Conservation (phyloP, 2,797 vertebrate species). For the Gymnothorax javanicus region DNA sequence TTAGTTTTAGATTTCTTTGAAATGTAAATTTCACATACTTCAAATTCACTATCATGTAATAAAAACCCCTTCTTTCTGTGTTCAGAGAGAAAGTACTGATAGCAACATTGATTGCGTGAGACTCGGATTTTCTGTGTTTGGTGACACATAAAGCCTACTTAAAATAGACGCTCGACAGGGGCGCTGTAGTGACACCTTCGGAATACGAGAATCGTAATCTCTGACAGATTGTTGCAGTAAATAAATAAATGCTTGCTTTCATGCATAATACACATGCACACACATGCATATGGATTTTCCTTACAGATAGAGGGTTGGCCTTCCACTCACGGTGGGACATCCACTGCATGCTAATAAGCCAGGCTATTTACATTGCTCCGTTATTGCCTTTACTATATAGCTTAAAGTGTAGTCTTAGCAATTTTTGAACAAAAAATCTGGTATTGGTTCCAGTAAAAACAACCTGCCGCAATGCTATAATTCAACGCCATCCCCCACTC, state of each 20-base stretch:
- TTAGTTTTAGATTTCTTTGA: neutral
- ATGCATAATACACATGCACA: neutral
- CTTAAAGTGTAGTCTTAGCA: conserved; percentile 34
- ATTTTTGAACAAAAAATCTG: neutral
- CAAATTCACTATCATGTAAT: neutral
- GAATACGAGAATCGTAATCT: neutral
- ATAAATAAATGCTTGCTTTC: neutral
- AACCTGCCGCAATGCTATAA: conserved; percentile 41
- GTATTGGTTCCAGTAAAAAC: conserved; percentile 37
- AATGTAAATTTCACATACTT: neutral
- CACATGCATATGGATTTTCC: conserved; percentile 7
- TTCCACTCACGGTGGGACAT: neutral
- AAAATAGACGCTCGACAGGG: neutral
- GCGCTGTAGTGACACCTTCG: neutral
- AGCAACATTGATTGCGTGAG: neutral
- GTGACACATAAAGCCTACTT: neutral
- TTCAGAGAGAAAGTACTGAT: neutral
- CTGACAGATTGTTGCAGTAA: neutral
- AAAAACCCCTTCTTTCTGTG: neutral
- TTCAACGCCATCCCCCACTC: conserved; percentile 33
- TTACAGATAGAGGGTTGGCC: neutral
- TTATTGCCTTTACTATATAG: conserved; percentile 24
- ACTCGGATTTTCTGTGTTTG: neutral
- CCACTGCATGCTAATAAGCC: conserved; percentile 30
- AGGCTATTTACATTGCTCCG: conserved; percentile 1